Evolutionary conservation across 2,113 vertebrate species (phyloP), one percentile per base, ranked within the genome.

Genomic region (Gavialis gangeticus): DNA sequence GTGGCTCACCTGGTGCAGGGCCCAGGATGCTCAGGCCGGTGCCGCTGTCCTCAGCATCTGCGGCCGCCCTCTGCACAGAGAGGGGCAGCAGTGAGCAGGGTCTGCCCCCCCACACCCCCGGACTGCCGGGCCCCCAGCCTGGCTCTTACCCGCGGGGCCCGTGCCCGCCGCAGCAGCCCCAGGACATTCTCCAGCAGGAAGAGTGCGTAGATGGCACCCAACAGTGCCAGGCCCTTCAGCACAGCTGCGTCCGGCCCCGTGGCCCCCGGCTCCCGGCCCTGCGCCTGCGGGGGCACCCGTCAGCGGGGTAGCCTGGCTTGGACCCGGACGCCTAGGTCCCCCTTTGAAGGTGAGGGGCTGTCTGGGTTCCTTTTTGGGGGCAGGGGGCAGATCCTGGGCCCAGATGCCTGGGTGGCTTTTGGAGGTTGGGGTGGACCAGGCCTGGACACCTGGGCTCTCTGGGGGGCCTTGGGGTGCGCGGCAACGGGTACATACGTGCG

Each of bases 151-250:
- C 34, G 18, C 60, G 25, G 30, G 34, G 84, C 69, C 16, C 90
- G 28, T 56, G 28, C 57, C 4, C 3, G 76, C 67, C 57, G 93
- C 75, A 97, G 89, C 78, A 90, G 34, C 55, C 97, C 97, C 67
- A 99, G 91, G 2, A 96, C 46, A 57, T 98, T 98, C 94, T 99
- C 98, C 64, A 98, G 71, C 57, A 98, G 16, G 87, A 98, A 98
- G 79, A 99, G 97, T 60, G 98, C 83, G 95, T 98, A 98, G 88
- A 98, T 96, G 2, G 98, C 98, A 2, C 97, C 98, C 18, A 99
- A 96, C 66, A 97, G 98, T 0, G 97, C 92, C 82, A 98, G 87
- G 21, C 98, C 98, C 22, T 98, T 97, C 57, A 98, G 96, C 78
- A 98, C 92, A 11, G 82, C 76, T 5, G 78, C 54, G 0, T 78